Base-by-base conservation (phyloP, 2,888 invertebrate species). In the Heliconius ethilla region DNA sequence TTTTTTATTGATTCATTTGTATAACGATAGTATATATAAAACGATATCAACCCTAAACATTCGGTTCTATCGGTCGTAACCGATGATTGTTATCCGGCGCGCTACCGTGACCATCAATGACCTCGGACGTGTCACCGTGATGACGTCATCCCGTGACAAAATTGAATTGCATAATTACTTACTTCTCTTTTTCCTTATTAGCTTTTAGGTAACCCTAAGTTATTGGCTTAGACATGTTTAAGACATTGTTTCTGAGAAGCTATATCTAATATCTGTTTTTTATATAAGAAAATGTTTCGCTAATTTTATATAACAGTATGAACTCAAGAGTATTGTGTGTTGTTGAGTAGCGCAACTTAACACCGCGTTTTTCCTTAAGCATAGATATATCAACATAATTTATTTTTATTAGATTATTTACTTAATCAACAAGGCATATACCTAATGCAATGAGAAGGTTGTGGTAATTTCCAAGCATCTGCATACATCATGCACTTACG, bases 81-180 rank as follows among this genome's bases (percentile, higher is more conserved):
- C 55, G 77, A 66, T 70, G 77, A 72, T 75, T 59, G 70, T 77
- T 77, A 77, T 75, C 65, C 33, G 65, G 74, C 66, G 65, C 75
- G 27, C 70, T 75, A 79, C 73, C 79, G 77, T 79, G 75, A 77
- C 77, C 70, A 75, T 70, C 75, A 62, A 51, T 55, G 70, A 75
- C 78, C 78, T 78, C 78, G 75, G 63, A 51, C 63, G 51, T 70
- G 77, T 77, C 73, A 69, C 59, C 33, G 62, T 67, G 59, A 11
- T 65, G 45, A 25, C 27, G 67, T 67, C 74, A 74, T 74, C 25
- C 33, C 25, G 3, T 51, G 27, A 74, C 45, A 22, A 65, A 74
- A 63, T 74, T 27, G 37, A 18, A 45, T 63, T 69, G n/a, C 69
- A 69, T 69, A 69, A 69, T 69, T 69, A 69, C 25, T 18, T 40